Conservation (phyloP, 2,797 vertebrate genomes). For the Pangasius mekongensis region DNA sequence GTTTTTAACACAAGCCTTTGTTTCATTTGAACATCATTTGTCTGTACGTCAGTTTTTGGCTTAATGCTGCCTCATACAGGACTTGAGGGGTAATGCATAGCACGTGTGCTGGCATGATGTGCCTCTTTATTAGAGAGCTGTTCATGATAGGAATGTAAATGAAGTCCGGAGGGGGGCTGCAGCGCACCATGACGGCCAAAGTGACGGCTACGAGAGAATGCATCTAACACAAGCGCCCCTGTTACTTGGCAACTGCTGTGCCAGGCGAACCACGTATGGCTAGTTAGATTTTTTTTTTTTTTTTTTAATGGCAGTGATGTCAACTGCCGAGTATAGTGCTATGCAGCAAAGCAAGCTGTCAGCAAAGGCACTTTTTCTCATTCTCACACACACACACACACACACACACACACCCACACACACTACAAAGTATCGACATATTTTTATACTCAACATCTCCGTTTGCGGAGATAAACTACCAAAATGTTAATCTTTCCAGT, state of each 20-base stretch:
- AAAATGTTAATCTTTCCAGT: background rate
- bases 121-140: slow-evolving; percentile 34
- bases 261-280: slow-evolving; percentile 41
- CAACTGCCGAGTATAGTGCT: slow-evolving; percentile 37
- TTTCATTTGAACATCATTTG: background rate
- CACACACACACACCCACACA: background rate
- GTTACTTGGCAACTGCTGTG: slow-evolving; percentile 56
- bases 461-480: background rate
- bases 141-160: slow-evolving; percentile 55
- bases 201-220: slow-evolving; percentile 46
- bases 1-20: background rate
- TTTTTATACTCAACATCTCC: background rate
- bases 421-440: background rate
- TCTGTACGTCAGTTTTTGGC: background rate
- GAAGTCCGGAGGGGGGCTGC: slow-evolving; percentile 38
- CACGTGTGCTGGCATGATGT: slow-evolving; percentile 5
- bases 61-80: slow-evolving; percentile 30
- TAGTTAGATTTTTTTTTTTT: slow-evolving; percentile 1
- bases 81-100: background rate
- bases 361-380: slow-evolving; percentile 1
- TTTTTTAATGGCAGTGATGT: slow-evolving; percentile 35
- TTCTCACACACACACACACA: background rate
- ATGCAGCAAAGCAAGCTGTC: slow-evolving; percentile 26
- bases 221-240: slow-evolving; percentile 50
- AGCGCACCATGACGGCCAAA: slow-evolving; percentile 30